phyloP scores from a whole-genome alignment of 2,888 invertebrate species.

The Apamea anceps region DNA sequence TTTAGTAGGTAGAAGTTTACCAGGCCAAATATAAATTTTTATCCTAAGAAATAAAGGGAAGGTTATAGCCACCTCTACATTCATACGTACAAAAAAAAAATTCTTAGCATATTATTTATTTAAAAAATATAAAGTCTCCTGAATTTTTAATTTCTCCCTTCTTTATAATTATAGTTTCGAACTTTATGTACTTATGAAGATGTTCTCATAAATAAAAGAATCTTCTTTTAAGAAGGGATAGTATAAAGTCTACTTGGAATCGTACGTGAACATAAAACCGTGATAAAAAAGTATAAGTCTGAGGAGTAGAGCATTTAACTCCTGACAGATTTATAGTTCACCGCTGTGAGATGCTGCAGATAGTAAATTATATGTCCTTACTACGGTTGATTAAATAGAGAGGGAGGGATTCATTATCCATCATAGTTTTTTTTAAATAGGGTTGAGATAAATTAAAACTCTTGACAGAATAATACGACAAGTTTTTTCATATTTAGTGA shows the following conservation, averaged over 20 bases:
- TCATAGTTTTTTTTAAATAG: no score
- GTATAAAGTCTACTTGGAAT: neutral
- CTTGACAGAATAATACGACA: neutral
- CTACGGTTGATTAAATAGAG: constrained; percentile 60
- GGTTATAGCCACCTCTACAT: neutral
- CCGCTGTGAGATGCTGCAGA: constrained; percentile 37
- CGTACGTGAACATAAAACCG: constrained; percentile 1
- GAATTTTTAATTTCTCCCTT: neutral
- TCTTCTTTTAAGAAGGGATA: neutral
- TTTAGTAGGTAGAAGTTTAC: no score
- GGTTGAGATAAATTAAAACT: neutral
- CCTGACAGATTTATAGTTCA: constrained; percentile 67
- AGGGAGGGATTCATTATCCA: neutral
- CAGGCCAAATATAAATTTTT: no score
- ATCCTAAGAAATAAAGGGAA: no score
- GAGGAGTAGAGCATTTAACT: constrained; percentile 47
- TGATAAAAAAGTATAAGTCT: neutral
- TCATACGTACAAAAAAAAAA: neutral
- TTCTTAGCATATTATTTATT: neutral
- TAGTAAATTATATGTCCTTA: constrained; percentile 61
- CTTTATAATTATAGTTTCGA: no score
- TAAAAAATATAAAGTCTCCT: neutral
- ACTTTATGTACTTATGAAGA: neutral
- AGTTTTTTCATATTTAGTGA: no score
- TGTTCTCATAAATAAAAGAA: neutral